These are phyloP conservation scores for Clarias gariepinus DNA, from an alignment of 2,113 vertebrate species.

Conservation along the genomic window DNA sequence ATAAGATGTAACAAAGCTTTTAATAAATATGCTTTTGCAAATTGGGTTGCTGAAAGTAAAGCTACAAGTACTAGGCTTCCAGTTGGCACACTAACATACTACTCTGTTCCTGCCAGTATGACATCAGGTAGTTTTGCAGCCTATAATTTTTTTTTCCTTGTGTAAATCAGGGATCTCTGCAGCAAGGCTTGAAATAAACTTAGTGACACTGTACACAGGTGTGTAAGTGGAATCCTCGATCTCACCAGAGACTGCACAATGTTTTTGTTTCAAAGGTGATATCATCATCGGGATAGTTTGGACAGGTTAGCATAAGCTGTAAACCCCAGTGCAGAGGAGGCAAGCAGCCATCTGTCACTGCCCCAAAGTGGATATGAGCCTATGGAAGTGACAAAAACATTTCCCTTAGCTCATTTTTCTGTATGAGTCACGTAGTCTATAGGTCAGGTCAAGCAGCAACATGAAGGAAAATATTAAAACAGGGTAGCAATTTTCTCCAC, in stretches of 20 bases:
- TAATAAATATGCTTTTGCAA: slow-evolving; percentile 16
- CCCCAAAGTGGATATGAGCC: slow-evolving; percentile 25
- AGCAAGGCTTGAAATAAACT: slow-evolving; percentile 23
- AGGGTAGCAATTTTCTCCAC: background rate
- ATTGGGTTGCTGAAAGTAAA: slow-evolving; percentile 22
- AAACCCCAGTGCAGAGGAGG: slow-evolving; percentile 7
- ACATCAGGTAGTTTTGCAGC: slow-evolving; percentile 42
- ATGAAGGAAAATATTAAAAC: slow-evolving; percentile 34
- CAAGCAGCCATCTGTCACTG: slow-evolving; percentile 37
- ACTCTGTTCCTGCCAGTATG: slow-evolving; percentile 24
- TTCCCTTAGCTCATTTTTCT: slow-evolving; percentile 56
- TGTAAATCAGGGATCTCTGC: slow-evolving; percentile 24
- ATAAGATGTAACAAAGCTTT: background rate
- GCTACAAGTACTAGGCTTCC: slow-evolving; percentile 37
- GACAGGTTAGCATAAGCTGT: slow-evolving; percentile 15
- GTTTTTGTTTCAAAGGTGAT: slow-evolving; percentile 44
- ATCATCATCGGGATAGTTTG: slow-evolving; percentile 31
- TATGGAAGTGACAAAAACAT: slow-evolving; percentile 31
- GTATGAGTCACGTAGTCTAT: slow-evolving; percentile 54
- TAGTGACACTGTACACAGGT: slow-evolving; percentile 43
- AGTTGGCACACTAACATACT: slow-evolving; percentile 33
- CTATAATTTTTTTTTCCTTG: slow-evolving; percentile 31
- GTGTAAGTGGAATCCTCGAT: slow-evolving; percentile 38
- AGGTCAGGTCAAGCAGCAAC: slow-evolving; percentile 42
- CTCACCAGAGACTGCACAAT: slow-evolving; percentile 21